These are phyloP conservation scores for Cosmia pyralina DNA, from an alignment of 2,888 invertebrate species.

Conservation along the genomic window DNA sequence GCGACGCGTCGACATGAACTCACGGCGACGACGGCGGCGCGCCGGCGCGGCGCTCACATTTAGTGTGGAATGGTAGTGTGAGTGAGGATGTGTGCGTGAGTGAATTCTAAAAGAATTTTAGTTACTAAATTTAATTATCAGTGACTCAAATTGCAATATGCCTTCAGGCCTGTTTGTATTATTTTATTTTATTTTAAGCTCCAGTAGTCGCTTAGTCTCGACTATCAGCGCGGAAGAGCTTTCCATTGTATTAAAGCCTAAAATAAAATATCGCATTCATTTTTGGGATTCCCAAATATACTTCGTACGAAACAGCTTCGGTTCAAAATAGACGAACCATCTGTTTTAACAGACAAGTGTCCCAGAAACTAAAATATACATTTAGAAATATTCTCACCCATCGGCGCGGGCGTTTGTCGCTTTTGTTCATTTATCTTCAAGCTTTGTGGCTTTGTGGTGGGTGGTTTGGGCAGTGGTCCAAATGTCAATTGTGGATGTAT, in stretches of 20 bases:
- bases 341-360: conserved; percentile 58
- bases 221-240: background rate
- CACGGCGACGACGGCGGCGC: too few species aligned
- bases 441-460: conserved; percentile 31
- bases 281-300: conserved; percentile 46
- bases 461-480: conserved; percentile 54
- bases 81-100: too few species aligned
- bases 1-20: too few species aligned
- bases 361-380: conserved; percentile 65
- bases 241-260: background rate
- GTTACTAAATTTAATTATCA: too few species aligned
- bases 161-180: too few species aligned
- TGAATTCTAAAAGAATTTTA: too few species aligned
- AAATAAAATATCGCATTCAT: conserved; percentile 20
- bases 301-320: conserved; percentile 29
- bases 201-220: background rate
- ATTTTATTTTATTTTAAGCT: too few species aligned
- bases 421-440: conserved; percentile 58
- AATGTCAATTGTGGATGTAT: conserved; percentile 37
- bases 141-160: too few species aligned
- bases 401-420: conserved; percentile 29
- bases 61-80: too few species aligned
- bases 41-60: too few species aligned
- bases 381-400: conserved; percentile 49
- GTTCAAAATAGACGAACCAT: conserved; percentile 60